Base-by-base conservation (phyloP, 1,140 invertebrate genomes). In the Apis mellifera region DNA sequence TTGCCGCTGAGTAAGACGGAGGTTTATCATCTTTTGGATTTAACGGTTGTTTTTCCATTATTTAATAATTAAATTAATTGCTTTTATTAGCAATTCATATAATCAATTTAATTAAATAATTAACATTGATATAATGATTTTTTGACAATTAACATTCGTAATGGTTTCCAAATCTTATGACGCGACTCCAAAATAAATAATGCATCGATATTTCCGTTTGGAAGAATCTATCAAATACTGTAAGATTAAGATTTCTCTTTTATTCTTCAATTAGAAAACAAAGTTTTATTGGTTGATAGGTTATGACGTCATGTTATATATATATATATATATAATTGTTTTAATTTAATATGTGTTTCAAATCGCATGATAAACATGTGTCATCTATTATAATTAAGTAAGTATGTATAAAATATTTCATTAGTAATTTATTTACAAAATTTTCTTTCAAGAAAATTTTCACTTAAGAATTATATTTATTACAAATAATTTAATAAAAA, bases 1-100 rank as follows among this genome's bases (percentile, higher is more conserved):
- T 87, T 17, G 84, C 82, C 42, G 76, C 73, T 42, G 90, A 83
- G 70, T 89, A 90, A 70, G 89, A 75, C 57, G 90, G 89, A 62
- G 91, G 89, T 70, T 86, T 89, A 48, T 91, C 89, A 52, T 59
- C 62, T 52, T 73, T 82, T 7, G 86, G 23, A 74, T 87, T 89
- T 42, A 91, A 73, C 8, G 90, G 87, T 73, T 90, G 87, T 17
- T 82, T 82, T 77, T 91, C 91, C 86, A 90, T 90, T 9, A 15
- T 59, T 55, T 12, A 52, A 8, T 52, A 23, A 79, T 26, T 1
- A 19, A 79, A 72, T 72, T 32, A 72, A 72, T 60, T 9, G 17
- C n/a, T 15, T 73, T 57, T 52, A 55, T 71, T 21, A 26, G 11
- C 21, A 68, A 60, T 32, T 60, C 19, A n/a, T 1, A n/a, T 3